Evolutionary conservation across 2,797 vertebrate genomes (phyloP).

Genomic region (Sebastiscus tertius): DNA sequence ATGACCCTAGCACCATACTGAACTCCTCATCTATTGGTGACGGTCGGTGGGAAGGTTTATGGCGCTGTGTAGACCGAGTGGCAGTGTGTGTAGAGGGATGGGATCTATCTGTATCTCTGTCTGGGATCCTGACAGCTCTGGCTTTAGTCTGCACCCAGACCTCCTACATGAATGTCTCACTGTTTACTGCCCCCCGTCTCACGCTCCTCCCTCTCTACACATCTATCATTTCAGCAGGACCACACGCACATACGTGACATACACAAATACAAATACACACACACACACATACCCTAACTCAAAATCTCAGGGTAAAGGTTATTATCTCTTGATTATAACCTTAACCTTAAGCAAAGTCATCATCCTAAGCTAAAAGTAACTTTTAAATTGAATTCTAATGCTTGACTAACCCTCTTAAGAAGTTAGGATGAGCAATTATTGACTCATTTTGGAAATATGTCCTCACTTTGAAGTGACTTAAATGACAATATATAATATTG

Average conservation of each 20-base stretch:
- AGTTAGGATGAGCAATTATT: not conserved
- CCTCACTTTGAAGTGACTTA: not conserved
- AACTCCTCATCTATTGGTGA: constrained; percentile 14
- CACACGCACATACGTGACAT: constrained; percentile 69
- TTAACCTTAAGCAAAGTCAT: constrained; percentile 19
- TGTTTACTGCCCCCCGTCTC: constrained; percentile 73
- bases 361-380: not conserved
- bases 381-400: not conserved
- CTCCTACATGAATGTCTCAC: constrained; percentile 77
- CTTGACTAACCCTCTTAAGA: not conserved
- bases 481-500: not conserved
- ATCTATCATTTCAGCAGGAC: constrained; percentile 75
- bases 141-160: constrained; percentile 77
- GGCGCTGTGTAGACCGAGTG: constrained; percentile 33
- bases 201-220: constrained; percentile 57
- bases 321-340: constrained; percentile 38
- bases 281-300: not conserved
- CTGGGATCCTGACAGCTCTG: constrained; percentile 76
- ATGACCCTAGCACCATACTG: constrained; percentile 22
- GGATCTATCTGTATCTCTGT: constrained; percentile 73
- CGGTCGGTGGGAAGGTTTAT: constrained; percentile 55
- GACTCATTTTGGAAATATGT: constrained; percentile 13
- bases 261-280: constrained; percentile 35
- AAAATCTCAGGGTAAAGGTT: constrained; percentile 18
- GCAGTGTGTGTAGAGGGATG: constrained; percentile 61